Evolutionary conservation across 2,888 invertebrate species (phyloP).

Genomic region (Meiosimyza platycephala): DNA sequence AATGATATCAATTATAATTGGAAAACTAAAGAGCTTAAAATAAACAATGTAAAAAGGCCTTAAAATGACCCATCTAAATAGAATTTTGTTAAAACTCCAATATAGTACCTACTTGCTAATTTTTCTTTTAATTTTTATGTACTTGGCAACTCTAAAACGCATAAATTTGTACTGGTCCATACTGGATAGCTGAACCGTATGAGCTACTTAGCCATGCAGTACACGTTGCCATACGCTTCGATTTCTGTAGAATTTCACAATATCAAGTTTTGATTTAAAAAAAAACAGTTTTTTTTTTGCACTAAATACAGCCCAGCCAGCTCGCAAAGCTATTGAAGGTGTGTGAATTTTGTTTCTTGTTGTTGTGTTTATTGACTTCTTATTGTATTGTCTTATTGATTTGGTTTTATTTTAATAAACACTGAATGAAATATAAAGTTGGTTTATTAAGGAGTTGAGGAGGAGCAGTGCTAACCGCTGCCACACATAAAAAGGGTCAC

Average conservation of each 20-base stretch:
- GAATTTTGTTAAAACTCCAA: no score
- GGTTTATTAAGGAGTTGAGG: slow-evolving; percentile 11
- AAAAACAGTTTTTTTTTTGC: not conserved
- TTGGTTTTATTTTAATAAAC: not conserved
- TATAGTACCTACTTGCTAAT: no score
- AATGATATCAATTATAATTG: no score
- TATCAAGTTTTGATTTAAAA: slow-evolving; percentile 19
- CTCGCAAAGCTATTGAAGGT: not conserved
- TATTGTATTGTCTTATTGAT: slow-evolving; percentile 7
- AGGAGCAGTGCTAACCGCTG: not conserved
- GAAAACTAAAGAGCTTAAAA: no score
- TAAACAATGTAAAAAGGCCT: no score
- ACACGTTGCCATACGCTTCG: slow-evolving; percentile 10
- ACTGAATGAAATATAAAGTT: not conserved
- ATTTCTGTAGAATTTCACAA: slow-evolving; percentile 35
- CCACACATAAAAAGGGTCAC: not conserved
- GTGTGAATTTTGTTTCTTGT: no score
- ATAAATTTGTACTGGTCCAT: no score
- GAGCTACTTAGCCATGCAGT: not conserved
- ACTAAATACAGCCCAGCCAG: not conserved
- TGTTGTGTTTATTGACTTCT: not conserved
- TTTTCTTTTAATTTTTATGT: no score
- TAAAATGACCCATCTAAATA: no score
- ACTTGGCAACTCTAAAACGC: no score
- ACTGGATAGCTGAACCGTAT: no score